Base-by-base conservation (phyloP, 2,113 vertebrate species). In the Onychorhynchus coronatus region DNA sequence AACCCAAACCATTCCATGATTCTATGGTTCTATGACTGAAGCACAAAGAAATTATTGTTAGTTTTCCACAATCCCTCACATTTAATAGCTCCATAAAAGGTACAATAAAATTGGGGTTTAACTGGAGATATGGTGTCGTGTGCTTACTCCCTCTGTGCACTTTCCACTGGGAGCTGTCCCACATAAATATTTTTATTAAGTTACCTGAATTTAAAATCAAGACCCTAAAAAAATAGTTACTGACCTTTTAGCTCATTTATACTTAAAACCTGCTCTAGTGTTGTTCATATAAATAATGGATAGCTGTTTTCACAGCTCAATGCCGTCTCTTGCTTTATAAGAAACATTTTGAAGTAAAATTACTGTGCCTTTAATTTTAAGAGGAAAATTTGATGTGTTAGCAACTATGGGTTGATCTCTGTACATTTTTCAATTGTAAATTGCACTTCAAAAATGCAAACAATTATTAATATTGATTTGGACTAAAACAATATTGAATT, bases 391-490 rank as follows among this genome's bases (percentile, higher is more conserved):
- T 96, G 97, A 98, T 97, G 97, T 90, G 96, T 95, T 98, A 87
- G 97, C 96, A 98, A 93, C 93, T 97, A 75, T 85, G 88, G 66
- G 94, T 91, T 98, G 96, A 97, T 98, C 97, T 97, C 94, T 94
- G 95, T 75, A 91, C 89, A 97, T 98, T 97, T 97, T 97, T 97
- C 97, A 97, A 95, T 93, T 97, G 96, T 93, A 98, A 97, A 97
- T 87, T 98, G 96, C 97, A 97, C 96, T 98, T 98, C 97, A 97
- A 98, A 98, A 98, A 98, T 97, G 97, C 97, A 98, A 98, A 98
- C 98, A 98, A 98, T 98, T 98, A 98, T 98, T 98, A 98, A 98
- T 98, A 98, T 98, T 98, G 98, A 98, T 98, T 97, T 96, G 95
- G 95, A 96, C 97, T 98, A 97, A 98, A 98, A 98, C 97, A 98